These are phyloP conservation scores for Schizaphis graminum DNA, from an alignment of 2,888 invertebrate genomes.

Conservation along the genomic window DNA sequence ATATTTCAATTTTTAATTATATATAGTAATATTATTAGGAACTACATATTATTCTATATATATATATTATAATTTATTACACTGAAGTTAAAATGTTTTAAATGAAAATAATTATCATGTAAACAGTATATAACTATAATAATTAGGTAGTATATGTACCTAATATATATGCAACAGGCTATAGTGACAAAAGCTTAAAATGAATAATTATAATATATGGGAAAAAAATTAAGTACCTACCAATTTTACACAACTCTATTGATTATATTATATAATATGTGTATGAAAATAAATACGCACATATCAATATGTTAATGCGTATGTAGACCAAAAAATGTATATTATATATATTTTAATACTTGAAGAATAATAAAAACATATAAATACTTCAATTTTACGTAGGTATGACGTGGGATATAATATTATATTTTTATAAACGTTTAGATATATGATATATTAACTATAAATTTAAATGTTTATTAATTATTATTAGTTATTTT, in stretches of 20 bases:
- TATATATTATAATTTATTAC: background rate
- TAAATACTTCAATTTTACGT: background rate
- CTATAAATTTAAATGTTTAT: background rate
- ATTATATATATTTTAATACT: background rate
- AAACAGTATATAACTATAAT: background rate
- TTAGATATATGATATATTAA: background rate
- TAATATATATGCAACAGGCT: background rate
- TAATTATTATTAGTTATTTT: background rate
- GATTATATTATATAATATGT: background rate
- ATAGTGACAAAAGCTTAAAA: background rate
- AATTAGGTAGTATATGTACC: background rate
- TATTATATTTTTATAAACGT: background rate
- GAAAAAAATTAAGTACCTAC: background rate
- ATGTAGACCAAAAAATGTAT: background rate
- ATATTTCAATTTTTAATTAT: background rate
- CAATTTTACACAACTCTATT: background rate
- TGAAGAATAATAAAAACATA: too few relatives aligned
- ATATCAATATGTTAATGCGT: background rate
- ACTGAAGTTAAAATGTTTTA: background rate
- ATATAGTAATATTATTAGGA: background rate
- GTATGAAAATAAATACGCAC: background rate
- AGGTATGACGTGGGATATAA: background rate
- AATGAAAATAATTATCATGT: background rate
- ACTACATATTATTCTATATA: background rate
- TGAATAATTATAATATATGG: background rate